Evolutionary conservation across 2,797 vertebrate species (phyloP).

Genomic region (Hafferia zeledoni): DNA sequence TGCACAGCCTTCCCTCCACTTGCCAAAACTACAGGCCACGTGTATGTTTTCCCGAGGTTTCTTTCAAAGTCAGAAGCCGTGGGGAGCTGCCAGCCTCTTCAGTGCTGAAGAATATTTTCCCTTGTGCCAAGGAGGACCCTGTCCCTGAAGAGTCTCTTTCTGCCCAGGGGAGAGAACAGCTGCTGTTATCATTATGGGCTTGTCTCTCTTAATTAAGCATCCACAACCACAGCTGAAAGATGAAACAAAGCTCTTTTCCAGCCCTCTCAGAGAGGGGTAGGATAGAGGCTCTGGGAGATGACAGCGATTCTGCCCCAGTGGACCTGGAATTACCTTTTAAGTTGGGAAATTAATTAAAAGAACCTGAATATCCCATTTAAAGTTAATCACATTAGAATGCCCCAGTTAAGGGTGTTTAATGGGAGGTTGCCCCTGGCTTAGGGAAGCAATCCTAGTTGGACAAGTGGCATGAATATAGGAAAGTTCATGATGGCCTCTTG

Average conservation of each 20-base stretch:
- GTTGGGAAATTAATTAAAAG: neutral
- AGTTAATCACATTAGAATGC: neutral
- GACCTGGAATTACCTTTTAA: neutral
- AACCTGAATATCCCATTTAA: neutral
- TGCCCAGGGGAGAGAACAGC: conserved; percentile 31
- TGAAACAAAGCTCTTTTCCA: conserved; percentile 27
- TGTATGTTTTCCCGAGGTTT: neutral
- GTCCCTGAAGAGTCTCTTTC: conserved; percentile 4
- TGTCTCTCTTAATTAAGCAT: conserved; percentile 52
- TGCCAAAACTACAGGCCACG: neutral
- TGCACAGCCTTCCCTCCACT: neutral
- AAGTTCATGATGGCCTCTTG: neutral
- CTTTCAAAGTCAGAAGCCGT: neutral
- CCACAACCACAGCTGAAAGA: neutral
- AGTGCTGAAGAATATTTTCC: neutral
- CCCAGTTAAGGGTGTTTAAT: neutral
- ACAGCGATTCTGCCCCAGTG: neutral
- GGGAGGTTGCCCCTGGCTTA: fast-evolving
- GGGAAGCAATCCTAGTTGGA: neutral
- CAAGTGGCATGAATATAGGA: neutral
- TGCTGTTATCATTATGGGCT: conserved; percentile 30
- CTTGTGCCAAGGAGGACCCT: neutral
- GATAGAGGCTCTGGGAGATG: neutral
- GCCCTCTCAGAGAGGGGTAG: neutral
- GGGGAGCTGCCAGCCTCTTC: neutral